These are phyloP conservation scores for Passer domesticus DNA, from an alignment of 2,113 vertebrate species.

Conservation along the genomic window DNA sequence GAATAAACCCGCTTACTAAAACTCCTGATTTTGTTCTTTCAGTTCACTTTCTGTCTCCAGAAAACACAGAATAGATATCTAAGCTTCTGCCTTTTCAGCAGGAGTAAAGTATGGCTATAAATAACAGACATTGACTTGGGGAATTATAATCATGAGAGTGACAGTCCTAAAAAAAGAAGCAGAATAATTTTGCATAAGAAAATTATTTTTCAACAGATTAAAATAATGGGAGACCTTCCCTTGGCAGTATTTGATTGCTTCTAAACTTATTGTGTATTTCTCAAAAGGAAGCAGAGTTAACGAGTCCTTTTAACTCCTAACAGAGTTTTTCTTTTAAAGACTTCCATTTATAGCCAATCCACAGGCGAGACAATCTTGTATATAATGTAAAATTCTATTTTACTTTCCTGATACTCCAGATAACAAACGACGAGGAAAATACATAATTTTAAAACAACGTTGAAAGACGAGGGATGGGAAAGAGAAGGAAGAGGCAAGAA, in stretches of 20 bases:
- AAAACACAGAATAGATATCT: conserved; percentile 10
- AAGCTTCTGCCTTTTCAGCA: conserved; percentile 8
- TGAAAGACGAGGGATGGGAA: neutral
- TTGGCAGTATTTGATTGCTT: neutral
- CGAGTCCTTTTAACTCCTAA: neutral
- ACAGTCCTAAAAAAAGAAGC: neutral
- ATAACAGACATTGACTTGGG: conserved; percentile 39
- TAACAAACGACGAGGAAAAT: neutral
- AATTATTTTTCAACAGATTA: conserved; percentile 16
- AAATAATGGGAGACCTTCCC: conserved; percentile 17
- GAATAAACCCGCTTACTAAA: neutral
- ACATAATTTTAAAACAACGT: neutral
- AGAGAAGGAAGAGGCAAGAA: neutral
- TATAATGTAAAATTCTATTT: neutral
- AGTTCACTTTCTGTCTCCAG: neutral
- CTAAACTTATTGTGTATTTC: neutral
- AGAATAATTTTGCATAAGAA: conserved; percentile 42
- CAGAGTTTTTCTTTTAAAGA: neutral
- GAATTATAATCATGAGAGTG: conserved; percentile 41
- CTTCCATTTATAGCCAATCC: neutral
- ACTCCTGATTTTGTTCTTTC: neutral
- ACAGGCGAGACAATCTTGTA: neutral
- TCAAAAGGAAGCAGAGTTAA: neutral
- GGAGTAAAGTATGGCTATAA: conserved; percentile 31
- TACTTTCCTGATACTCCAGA: neutral